Evolutionary conservation across 2,888 invertebrate genomes (phyloP).

Genomic region (Ephialtes manifestator): DNA sequence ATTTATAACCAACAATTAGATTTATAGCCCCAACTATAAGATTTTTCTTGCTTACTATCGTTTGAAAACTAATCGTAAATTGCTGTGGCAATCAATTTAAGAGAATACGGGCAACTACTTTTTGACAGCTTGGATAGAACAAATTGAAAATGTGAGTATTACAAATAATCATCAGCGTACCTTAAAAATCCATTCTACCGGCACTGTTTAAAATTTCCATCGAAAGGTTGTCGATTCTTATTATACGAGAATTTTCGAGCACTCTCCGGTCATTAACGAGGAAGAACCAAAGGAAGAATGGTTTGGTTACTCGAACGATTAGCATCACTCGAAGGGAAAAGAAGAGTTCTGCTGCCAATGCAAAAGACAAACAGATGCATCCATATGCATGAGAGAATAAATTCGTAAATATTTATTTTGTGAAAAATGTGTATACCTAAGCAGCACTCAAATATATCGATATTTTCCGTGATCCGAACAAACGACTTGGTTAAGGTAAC

Average conservation of each 20-base stretch:
- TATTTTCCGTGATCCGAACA: not conserved
- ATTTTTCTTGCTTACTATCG: no score
- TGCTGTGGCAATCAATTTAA: no score
- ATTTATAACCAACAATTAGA: no score
- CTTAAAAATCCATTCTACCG: not conserved
- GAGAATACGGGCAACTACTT: no score
- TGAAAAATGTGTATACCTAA: slow-evolving; percentile 6
- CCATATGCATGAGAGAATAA: slow-evolving; percentile 46
- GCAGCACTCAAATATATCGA: slow-evolving; percentile 1
- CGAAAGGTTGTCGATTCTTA: not conserved
- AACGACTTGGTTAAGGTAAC: no score
- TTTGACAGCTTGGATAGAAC: no score
- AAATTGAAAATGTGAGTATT: not conserved
- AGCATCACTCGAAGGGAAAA: slow-evolving; percentile 42
- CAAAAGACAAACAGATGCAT: slow-evolving; percentile 47
- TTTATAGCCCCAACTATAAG: no score
- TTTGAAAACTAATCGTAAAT: no score
- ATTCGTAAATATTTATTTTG: slow-evolving; percentile 31
- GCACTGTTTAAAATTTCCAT: not conserved
- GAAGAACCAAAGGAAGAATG: slow-evolving; percentile 15
- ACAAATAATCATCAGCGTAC: not conserved
- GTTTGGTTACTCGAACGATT: slow-evolving; percentile 32
- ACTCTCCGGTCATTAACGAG: slow-evolving; percentile 38
- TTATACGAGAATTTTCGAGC: slow-evolving; percentile 37
- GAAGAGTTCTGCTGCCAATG: slow-evolving; percentile 32